phyloP scores from a whole-genome alignment of 2,888 invertebrate species.

The Limenitis camilla region DNA sequence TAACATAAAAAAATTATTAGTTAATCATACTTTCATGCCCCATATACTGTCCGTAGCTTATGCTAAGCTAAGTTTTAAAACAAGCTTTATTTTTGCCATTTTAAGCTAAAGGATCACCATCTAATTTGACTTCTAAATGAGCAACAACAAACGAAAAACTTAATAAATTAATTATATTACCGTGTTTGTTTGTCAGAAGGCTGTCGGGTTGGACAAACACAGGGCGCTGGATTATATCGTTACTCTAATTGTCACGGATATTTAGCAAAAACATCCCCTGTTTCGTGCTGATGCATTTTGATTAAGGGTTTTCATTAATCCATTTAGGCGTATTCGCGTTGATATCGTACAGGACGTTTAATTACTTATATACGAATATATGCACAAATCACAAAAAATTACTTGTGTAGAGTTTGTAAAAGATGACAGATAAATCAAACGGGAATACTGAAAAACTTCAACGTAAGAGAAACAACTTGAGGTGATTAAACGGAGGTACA shows the following conservation, averaged over 20 bases:
- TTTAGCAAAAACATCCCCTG: slow-evolving; percentile 51
- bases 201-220: slow-evolving; percentile 33
- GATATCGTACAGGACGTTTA: not conserved
- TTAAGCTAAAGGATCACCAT: not conserved
- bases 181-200: slow-evolving; percentile 29
- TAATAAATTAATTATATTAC: slow-evolving; percentile 13
- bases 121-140: slow-evolving; percentile 3
- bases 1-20: too few species aligned
- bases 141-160: not conserved
- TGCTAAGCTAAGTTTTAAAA: too few species aligned
- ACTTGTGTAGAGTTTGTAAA: too few species aligned
- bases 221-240: slow-evolving; percentile 61
- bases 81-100: not conserved
- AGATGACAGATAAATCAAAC: too few species aligned
- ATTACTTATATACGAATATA: not conserved
- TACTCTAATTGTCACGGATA: slow-evolving; percentile 63
- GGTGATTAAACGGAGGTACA: too few species aligned
- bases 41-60: too few species aligned
- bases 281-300: slow-evolving; percentile 59
- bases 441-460: too few species aligned
- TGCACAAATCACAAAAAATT: not conserved
- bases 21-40: too few species aligned
- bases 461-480: too few species aligned
- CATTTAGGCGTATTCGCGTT: slow-evolving; percentile 21
- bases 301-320: slow-evolving; percentile 44